phyloP scores from a whole-genome alignment of 2,888 invertebrate species.

The Bimastos eiseni region DNA sequence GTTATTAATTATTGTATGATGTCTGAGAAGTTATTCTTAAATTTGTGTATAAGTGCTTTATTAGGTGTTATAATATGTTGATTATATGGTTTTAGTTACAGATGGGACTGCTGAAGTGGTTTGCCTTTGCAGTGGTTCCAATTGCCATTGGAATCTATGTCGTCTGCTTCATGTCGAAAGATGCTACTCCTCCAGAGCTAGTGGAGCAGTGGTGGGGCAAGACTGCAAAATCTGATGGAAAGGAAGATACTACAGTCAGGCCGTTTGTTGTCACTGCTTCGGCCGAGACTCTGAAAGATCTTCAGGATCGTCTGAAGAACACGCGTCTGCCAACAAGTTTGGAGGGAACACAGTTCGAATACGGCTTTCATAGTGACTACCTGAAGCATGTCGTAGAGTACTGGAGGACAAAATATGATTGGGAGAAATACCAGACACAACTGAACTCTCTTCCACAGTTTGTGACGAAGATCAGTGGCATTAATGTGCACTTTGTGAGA shows the following conservation, averaged over 20 bases:
- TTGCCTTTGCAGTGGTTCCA: slow-evolving; percentile 1
- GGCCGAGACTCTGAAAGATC: slow-evolving; percentile 29
- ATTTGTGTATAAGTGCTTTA: background rate
- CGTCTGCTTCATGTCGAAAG: background rate
- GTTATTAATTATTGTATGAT: background rate
- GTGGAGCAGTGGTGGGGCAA: slow-evolving; percentile 6
- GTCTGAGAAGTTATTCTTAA: background rate
- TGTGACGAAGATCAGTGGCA: slow-evolving; percentile 75
- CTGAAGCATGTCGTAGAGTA: slow-evolving; percentile 61
- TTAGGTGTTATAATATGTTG: too few species aligned
- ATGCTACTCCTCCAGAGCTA: background rate
- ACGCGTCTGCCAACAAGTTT: slow-evolving; percentile 32
- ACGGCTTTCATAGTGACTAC: slow-evolving; percentile 35
- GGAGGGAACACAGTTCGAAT: slow-evolving; percentile 37
- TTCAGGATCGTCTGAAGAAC: slow-evolving; percentile 33
- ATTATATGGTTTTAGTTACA: background rate
- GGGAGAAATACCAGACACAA: slow-evolving; percentile 71
- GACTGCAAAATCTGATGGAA: background rate
- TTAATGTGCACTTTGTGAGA: slow-evolving; percentile 78
- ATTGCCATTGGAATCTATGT: slow-evolving; percentile 26
- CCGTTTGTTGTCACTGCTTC: slow-evolving; percentile 28
- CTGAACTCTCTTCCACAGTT: slow-evolving; percentile 78
- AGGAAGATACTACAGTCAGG: background rate
- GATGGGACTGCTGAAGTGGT: background rate
- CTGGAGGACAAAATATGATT: slow-evolving; percentile 78